Evolutionary conservation across 2,797 vertebrate genomes (phyloP), one percentile per base, ranked within the genome.

Genomic region (Falco naumanni): DNA sequence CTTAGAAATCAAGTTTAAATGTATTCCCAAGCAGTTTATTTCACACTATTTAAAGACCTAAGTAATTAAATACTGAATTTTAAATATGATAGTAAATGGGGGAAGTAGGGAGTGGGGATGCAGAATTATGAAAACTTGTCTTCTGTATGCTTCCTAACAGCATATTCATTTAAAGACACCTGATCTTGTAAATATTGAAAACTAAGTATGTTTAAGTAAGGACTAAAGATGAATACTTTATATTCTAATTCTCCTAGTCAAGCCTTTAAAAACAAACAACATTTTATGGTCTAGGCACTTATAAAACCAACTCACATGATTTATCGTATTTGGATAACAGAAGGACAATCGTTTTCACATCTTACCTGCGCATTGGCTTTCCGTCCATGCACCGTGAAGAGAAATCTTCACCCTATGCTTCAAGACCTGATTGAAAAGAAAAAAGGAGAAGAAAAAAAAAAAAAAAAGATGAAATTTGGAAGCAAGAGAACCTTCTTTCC

Each of bases 291-390:
- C 37, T 34, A 74, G 50, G 37, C 60, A 80, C 16, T 26, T 37
- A 33, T 0, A 7, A 90, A 89, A 93, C 19, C 47, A 87, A 39
- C 29, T 71, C 24, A 11, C 2, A 11, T 13, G 16, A 54, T 63
- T 88, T 85, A 51, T 29, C 29, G 16, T 29, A 6, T 4, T 34
- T 91, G 76, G 28, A 5, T 59, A 72, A 87, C 19, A 87, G 43
- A 33, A 63, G 37, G 53, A 85, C 51, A 77, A 65, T 20, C 34
- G 39, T 3, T 89, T 87, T 53, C 29, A 22, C 11, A 25, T 59
- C 98, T 96, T 98, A 99, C 99, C 99, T 99, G 98, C 99, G 99
- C 99, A 99, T 99, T 99, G 98, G 99, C 97, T 99, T 99, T 98
- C 98, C 98, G 98, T 99, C 99, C 99, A 99, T 99, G 98, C 99